These are phyloP conservation scores for Sphyrna mokarran DNA, from an alignment of 2,113 vertebrate species.

Conservation along the genomic window DNA sequence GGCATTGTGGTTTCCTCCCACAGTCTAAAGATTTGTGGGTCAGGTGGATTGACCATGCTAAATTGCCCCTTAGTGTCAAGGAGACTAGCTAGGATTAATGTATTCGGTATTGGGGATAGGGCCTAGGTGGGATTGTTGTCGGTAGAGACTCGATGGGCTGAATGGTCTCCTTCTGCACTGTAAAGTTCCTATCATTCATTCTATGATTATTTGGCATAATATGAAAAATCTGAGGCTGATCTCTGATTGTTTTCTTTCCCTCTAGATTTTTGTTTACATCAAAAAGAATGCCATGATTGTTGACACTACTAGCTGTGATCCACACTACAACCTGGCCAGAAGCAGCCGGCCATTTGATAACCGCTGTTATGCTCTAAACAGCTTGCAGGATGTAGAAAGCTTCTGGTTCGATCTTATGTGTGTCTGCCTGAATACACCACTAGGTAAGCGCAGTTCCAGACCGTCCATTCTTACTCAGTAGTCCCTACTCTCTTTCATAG, in stretches of 20 bases:
- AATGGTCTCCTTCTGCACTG: too few relatives aligned
- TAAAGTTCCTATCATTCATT: too few relatives aligned
- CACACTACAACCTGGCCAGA: slow-evolving; percentile 82
- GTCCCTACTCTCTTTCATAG: background rate
- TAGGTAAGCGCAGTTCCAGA: slow-evolving; percentile 60
- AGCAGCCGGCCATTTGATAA: slow-evolving; percentile 73
- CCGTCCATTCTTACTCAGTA: background rate
- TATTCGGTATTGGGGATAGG: too few relatives aligned
- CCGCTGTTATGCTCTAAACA: slow-evolving; percentile 65
- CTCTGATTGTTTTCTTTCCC: slow-evolving; percentile 21
- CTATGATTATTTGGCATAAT: background rate
- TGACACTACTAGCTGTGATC: slow-evolving; percentile 83
- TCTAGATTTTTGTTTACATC: slow-evolving; percentile 76
- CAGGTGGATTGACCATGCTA: too few relatives aligned
- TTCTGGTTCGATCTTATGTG: slow-evolving; percentile 95
- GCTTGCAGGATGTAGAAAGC: slow-evolving; percentile 73
- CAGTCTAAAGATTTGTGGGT: too few relatives aligned
- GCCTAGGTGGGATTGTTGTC: too few relatives aligned
- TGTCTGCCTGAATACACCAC: slow-evolving; percentile 87
- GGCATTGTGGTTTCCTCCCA: too few relatives aligned
- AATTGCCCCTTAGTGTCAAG: too few relatives aligned
- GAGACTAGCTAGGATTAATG: too few relatives aligned
- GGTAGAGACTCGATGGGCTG: too few relatives aligned
- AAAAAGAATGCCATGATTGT: slow-evolving; percentile 73
- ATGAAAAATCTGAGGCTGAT: background rate